phyloP scores from a whole-genome alignment of 2,888 invertebrate species.

The Campoplex capitator region DNA sequence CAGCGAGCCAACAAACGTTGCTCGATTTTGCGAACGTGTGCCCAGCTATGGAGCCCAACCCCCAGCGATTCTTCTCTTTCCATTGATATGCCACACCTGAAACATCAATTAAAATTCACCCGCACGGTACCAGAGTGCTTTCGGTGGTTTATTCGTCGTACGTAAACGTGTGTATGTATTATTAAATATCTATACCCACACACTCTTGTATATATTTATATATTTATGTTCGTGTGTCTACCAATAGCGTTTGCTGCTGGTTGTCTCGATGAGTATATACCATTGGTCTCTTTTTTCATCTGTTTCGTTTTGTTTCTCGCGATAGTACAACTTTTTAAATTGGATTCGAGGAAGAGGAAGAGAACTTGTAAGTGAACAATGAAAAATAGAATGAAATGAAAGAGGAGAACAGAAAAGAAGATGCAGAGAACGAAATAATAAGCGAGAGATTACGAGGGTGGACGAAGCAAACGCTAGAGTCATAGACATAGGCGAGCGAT shows the following conservation, averaged over 20 bases:
- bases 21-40: conserved; percentile 13
- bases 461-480: conserved; percentile 10
- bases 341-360: conserved; percentile 81
- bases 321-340: conserved; percentile 83
- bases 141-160: conserved; percentile 79
- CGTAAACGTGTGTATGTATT: conserved; percentile 7
- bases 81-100: conserved; percentile 73
- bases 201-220: background rate
- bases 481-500: background rate
- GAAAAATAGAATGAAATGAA: conserved; percentile 65
- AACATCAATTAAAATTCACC: conserved; percentile 83
- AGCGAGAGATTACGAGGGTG: conserved; percentile 73
- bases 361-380: conserved; percentile 51
- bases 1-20: conserved; percentile 39
- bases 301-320: conserved; percentile 77
- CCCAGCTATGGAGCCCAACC: background rate
- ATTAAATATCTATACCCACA: conserved; percentile 1
- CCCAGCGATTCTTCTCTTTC: conserved; percentile 6
- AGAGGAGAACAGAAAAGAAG: conserved; percentile 42
- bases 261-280: conserved; percentile 49
- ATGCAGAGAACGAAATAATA: conserved; percentile 33
- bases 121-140: conserved; percentile 72
- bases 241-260: conserved; percentile 41
- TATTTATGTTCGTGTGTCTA: background rate
- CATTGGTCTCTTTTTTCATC: conserved; percentile 19